These are phyloP conservation scores for Helleia helle DNA, from an alignment of 2,888 invertebrate species.

Conservation along the genomic window DNA sequence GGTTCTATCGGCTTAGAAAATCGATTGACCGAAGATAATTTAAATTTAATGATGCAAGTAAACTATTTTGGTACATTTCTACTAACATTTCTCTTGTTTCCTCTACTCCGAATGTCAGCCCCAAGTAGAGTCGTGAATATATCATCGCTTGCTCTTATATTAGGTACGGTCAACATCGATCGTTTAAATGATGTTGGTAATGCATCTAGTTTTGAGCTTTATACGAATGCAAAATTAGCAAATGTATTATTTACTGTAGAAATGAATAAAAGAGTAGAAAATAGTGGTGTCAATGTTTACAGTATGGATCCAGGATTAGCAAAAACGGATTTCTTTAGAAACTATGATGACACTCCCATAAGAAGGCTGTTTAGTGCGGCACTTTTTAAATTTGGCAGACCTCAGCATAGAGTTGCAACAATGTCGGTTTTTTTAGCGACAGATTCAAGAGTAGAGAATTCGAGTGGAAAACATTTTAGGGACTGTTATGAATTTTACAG, in stretches of 20 bases:
- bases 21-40: slow-evolving; percentile 70
- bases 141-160: slow-evolving; percentile 74
- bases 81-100: slow-evolving; percentile 44
- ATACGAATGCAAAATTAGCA: slow-evolving; percentile 63
- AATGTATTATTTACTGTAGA: slow-evolving; percentile 65
- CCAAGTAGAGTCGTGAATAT: slow-evolving; percentile 48
- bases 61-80: slow-evolving; percentile 51
- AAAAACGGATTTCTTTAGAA: slow-evolving; percentile 84
- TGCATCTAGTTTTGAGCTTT: slow-evolving; percentile 72
- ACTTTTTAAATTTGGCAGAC: slow-evolving; percentile 33
- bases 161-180: slow-evolving; percentile 79
- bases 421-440: slow-evolving; percentile 44
- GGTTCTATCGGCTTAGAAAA: slow-evolving; percentile 54
- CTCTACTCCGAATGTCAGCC: slow-evolving; percentile 37
- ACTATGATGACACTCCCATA: slow-evolving; percentile 28
- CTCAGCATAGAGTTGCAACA: slow-evolving; percentile 34
- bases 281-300: slow-evolving; percentile 80
- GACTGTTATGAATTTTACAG: slow-evolving; percentile 48
- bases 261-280: slow-evolving; percentile 37
- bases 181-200: slow-evolving; percentile 80
- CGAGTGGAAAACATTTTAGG: slow-evolving; percentile 46
- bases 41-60: slow-evolving; percentile 77
- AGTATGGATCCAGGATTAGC: slow-evolving; percentile 89
- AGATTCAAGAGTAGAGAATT: slow-evolving; percentile 33
- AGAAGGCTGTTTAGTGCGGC: slow-evolving; percentile 30